Evolutionary conservation across 2,888 invertebrate genomes (phyloP), one percentile per base, ranked within the genome.

Genomic region (Drosophila merina): DNA sequence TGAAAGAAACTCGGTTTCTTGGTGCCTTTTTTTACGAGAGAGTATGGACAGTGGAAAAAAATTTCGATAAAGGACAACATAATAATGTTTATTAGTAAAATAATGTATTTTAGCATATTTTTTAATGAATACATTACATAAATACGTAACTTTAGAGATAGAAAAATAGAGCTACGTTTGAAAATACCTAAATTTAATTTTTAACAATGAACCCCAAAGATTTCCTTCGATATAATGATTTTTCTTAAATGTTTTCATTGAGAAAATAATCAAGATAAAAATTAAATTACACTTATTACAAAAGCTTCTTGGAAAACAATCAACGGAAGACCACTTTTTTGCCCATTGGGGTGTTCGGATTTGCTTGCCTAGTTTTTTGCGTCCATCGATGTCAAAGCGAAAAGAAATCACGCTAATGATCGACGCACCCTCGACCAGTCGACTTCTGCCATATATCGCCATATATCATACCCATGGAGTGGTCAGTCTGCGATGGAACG

Each of bases 341-440:
- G 25, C 0, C 2, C 40, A 31, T 7, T 4, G 14, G 28, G 44
- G 52, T 51, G 44, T 44, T 45, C 33, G 1, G 38, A 66, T 20
- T 52, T 66, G 8, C 52, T 38, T 26, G 30, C 10, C 36, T 12
- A 10, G 6, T 52, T 45, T 33, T 33, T 31, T 44, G 57, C 26
- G 28, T 8, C 28, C 49, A 36, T 20, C 54, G 14, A 64, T 69
- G 62, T 71, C 62, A 66, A 54, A 63, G 44, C 63, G 48, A 51
- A 60, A 48, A 64, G 45, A 76, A 79, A 85, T 85, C 55, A 64
- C 56, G 84, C 75, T 75, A 83, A 86, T 86, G 86, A 80, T 86
- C 74, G 63, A 50, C 56, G 25, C 51, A 63, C 42, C 54, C 72
- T 26, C 64, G 44, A 68, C 75, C 74, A 31, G 44, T 40, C 62